phyloP scores from a whole-genome alignment of 2,113 vertebrate species.

The Microtus richardsoni region DNA sequence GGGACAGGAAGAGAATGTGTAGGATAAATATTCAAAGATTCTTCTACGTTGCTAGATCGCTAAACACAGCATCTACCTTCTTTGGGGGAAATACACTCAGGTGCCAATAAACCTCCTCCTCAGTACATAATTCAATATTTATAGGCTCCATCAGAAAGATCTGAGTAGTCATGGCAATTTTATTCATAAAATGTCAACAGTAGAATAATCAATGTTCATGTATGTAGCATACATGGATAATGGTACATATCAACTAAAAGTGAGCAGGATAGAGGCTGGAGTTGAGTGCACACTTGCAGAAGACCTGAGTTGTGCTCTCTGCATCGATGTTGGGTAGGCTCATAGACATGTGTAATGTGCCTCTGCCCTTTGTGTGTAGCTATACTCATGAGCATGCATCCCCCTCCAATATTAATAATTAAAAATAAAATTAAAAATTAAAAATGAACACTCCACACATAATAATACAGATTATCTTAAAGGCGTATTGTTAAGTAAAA shows the following conservation, averaged over 20 bases:
- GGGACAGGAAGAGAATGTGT: not conserved
- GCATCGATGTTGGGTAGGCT: not conserved
- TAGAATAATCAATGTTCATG: not conserved
- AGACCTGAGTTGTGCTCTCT: not conserved
- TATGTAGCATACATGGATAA: not conserved
- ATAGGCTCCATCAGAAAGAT: not conserved
- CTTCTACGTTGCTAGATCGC: not conserved
- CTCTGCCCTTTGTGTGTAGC: not conserved
- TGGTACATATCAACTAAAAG: not conserved
- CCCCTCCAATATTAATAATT: not conserved
- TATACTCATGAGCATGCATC: not conserved
- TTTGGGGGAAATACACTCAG: not conserved
- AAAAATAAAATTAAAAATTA: not conserved
- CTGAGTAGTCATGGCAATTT: not conserved
- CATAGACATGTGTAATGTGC: not conserved
- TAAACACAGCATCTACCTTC: not conserved
- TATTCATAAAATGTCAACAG: not conserved
- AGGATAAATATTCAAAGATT: not conserved
- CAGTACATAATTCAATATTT: not conserved
- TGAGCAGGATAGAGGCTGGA: not conserved
- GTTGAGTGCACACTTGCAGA: not conserved
- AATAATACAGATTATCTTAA: not conserved
- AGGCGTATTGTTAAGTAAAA: constrained; percentile 31
- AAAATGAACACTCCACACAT: not conserved
- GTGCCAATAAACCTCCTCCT: not conserved